Evolutionary conservation across 1,140 invertebrate species (phyloP), one percentile per base, ranked within the genome.

Genomic region (Papilio xuthus): DNA sequence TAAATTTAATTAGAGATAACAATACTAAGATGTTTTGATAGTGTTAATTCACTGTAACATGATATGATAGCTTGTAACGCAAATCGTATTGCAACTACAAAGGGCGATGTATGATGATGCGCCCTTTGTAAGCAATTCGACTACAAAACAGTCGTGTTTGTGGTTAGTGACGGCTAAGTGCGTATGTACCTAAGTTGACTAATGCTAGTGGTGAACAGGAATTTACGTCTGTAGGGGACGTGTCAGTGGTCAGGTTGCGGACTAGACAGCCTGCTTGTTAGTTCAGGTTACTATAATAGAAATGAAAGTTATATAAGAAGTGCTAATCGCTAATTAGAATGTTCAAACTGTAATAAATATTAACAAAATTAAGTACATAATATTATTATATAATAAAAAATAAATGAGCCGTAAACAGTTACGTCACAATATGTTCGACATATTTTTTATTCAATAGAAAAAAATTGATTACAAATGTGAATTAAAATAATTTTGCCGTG

Each of bases 191-290:
- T 67, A 67, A 67, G 60, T 67, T 67, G 60, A 67, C 60, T 67
- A 67, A 67, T 28, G 69, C 69, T 20, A 10, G 69, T 71, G 41
- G 37, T 26, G 41, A 44, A 18, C 70, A 20, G 41, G 71, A 73
- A 73, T 44, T 73, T 73, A 73, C 71, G 71, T 73, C 42, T 73
- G 42, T 47, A 18, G 42, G 10, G 42, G n/a, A 73, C 71, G 42
- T 73, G 42, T 73, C 44, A 32, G 26, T 28, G 73, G 73, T 56
- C 37, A 42, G 4, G 3, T 41, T 56, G 73, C 71, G 20, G 18
- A 47, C 20, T 71, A 71, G 32, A 73, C 37, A 6, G 3, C 8
- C 44, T 50, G 18, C 26, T 50, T 50, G 44, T 73, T 37, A 26
- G 32, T 73, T 50, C 12, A 15, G 60, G 60, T 12, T 26, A 37